phyloP scores from a whole-genome alignment of 2,797 vertebrate genomes.

The Cephalopachus bancanus region DNA sequence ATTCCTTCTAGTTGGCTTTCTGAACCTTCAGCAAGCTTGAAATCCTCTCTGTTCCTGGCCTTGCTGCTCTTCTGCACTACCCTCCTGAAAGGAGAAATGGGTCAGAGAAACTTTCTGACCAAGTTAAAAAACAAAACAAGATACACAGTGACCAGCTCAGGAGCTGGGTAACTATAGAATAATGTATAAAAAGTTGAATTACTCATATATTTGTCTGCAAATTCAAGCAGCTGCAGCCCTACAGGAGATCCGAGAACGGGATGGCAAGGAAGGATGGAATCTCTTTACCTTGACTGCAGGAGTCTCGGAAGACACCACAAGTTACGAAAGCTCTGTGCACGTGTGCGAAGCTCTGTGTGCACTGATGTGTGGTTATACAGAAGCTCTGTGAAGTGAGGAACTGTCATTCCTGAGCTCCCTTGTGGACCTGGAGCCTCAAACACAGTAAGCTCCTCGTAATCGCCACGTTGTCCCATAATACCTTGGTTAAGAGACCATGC shows the following conservation, averaged over 20 bases:
- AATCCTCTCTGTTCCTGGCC: not conserved
- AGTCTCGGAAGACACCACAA: not conserved
- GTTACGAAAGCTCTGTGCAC: not conserved
- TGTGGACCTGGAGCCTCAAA: not conserved
- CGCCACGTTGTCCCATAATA: not conserved
- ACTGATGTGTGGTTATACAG: not conserved
- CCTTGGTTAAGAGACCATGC: not conserved
- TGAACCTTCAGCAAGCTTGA: not conserved
- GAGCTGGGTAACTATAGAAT: not conserved
- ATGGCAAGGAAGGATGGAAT: not conserved
- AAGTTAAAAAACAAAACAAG: conserved; percentile 5
- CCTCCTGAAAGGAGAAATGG: not conserved
- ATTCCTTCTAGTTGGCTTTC: not conserved
- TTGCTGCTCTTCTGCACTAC: not conserved
- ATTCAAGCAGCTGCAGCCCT: not conserved
- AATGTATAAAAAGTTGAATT: not conserved
- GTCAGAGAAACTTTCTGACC: not conserved
- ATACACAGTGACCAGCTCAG: not conserved
- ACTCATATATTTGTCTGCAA: not conserved
- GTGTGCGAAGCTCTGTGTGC: not conserved
- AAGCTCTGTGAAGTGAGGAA: conserved; percentile 6
- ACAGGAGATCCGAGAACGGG: not conserved
- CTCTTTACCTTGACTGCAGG: not conserved
- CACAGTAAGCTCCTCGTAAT: not conserved
- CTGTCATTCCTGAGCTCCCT: not conserved